These are phyloP conservation scores for Microtus pennsylvanicus DNA, from an alignment of 2,113 vertebrate species.

Conservation along the genomic window DNA sequence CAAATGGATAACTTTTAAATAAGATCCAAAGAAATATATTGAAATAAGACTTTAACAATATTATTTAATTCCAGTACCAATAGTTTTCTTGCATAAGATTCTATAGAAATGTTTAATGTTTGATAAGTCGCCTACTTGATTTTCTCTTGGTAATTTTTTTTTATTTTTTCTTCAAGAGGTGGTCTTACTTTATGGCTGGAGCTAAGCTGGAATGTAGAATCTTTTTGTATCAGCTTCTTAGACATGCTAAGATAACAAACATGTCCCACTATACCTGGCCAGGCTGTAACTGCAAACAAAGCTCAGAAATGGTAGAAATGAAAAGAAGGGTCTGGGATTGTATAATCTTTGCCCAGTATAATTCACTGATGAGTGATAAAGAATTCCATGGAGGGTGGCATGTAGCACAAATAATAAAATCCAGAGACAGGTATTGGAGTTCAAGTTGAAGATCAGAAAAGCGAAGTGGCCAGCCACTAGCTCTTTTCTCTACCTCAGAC, in stretches of 20 bases:
- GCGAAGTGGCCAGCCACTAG: too few relatives aligned
- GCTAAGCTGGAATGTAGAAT: not conserved
- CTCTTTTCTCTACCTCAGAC: too few relatives aligned
- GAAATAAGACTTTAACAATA: slow-evolving; percentile 25
- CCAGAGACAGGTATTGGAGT: too few relatives aligned
- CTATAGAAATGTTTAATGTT: not conserved
- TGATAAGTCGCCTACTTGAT: not conserved
- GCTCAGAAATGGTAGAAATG: not conserved
- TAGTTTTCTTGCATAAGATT: slow-evolving; percentile 22
- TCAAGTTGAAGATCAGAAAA: too few relatives aligned
- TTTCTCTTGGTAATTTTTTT: not conserved
- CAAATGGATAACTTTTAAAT: not conserved
- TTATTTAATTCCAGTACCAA: slow-evolving; percentile 53
- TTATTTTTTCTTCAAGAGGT: not conserved
- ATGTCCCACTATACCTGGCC: not conserved
- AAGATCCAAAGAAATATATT: slow-evolving; percentile 29
- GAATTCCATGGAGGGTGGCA: not conserved
- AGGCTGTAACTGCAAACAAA: not conserved
- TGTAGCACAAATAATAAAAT: not conserved
- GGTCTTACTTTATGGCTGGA: not conserved
- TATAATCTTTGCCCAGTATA: not conserved
- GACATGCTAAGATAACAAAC: not conserved
- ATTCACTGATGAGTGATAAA: not conserved
- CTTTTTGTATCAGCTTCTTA: not conserved
- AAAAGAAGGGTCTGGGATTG: not conserved